Base-by-base conservation (phyloP, 2,888 invertebrate genomes). In the Tanypteryx hageni region DNA sequence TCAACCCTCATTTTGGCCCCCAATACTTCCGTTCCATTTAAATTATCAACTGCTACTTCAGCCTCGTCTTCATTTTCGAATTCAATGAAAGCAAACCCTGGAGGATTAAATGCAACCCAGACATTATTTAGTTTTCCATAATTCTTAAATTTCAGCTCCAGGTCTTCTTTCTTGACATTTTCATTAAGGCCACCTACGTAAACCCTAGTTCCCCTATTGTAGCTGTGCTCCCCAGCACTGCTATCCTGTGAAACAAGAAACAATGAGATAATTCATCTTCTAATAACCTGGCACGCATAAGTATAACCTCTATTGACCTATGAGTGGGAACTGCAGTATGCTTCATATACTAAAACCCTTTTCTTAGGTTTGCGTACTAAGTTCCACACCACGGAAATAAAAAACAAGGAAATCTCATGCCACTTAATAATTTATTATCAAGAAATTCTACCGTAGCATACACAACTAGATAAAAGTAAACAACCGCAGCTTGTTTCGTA, bases 61-160 rank as follows among this genome's bases (percentile, higher is more conserved):
- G 98, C 98, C 95, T 98, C 98, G 94, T 97, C 97, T 95, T 97
- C 96, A 95, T 97, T 98, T 95, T 97, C 97, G 95, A 98, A 99
- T 96, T 98, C 98, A 95, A 98, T 98, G 96, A 98, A 98, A 93
- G 98, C 98, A 95, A 98, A 99, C 94, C 98, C 98, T 94, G 98
- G 98, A 94, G 98, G 98, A 95, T 98, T 98, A 95, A 98, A 98
- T 94, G 98, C 98, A 94, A 98, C 98, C 98, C 98, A 98, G 93
- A 98, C 98, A 94, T 98, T 98, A 96, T 98, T 98, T 94, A 98
- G 96, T 96, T 98, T 98, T 94, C 98, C 98, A 95, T 97, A 98
- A 96, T 98, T 98, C 94, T 98, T 97, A 95, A 98, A 98, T 95
- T 98, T 98, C 94, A 97, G 96, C 95, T 98, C 98, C 93, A 99